Conservation (phyloP, 2,888 invertebrate species). For the Automeris io region DNA sequence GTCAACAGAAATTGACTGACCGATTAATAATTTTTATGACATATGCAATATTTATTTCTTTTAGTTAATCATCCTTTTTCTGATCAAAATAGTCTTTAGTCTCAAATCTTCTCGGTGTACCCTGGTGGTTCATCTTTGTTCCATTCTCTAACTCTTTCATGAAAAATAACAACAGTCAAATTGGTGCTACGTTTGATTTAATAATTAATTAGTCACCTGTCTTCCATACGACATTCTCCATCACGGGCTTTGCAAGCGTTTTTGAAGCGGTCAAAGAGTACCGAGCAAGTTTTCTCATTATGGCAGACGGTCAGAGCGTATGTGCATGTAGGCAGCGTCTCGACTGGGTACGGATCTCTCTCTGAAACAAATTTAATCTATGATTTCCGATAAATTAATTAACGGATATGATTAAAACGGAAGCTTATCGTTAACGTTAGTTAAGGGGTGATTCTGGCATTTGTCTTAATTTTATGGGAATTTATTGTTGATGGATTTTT, state of each 20-base stretch:
- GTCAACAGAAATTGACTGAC: too few species aligned
- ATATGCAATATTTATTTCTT: too few species aligned
- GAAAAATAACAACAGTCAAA: too few species aligned
- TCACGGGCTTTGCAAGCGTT: conserved; percentile 90
- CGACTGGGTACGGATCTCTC: conserved; percentile 92
- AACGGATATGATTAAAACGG: not conserved
- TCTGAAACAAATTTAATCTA: conserved; percentile 70
- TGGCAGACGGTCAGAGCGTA: conserved; percentile 92
- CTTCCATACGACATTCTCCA: conserved; percentile 92
- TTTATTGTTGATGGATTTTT: not conserved
- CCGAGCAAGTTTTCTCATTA: conserved; percentile 87
- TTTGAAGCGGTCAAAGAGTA: conserved; percentile 91
- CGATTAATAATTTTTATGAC: too few species aligned
- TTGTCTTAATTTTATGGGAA: not conserved
- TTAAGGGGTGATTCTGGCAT: not conserved
- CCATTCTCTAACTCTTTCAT: too few species aligned
- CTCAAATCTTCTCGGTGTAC: too few species aligned
- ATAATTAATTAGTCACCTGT: too few species aligned
- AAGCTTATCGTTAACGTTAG: not conserved
- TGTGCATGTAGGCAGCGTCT: conserved; percentile 92
- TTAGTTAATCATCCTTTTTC: too few species aligned
- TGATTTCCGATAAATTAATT: conserved; percentile 1
- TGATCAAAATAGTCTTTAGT: too few species aligned
- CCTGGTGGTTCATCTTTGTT: too few species aligned
- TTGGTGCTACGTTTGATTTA: too few species aligned